Percentiles rank a stretch among this genome's conserved stretches.
Evolutionary conservation across 2,113 vertebrate genomes (phyloP).

Genomic region (Stigmatopora argus): DNA sequence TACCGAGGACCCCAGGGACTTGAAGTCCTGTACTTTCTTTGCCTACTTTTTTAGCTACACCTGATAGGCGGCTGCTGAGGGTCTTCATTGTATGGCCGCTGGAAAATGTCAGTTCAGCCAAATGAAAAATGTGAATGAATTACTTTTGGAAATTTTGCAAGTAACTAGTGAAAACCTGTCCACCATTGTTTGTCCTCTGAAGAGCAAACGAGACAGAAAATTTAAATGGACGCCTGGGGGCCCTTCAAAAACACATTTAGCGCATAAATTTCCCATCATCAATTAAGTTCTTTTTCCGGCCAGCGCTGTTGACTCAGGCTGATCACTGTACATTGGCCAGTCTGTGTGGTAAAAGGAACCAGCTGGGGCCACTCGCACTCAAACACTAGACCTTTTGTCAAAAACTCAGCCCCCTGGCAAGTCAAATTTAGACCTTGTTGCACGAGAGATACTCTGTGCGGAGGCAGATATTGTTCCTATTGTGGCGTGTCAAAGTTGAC

Average conservation of each 20-base stretch:
- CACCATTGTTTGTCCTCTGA: constrained; percentile 40
- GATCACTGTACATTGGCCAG: constrained; percentile 67
- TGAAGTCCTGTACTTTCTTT: too few relatives aligned
- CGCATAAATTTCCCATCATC: constrained; percentile 54
- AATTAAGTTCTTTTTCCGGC: constrained; percentile 59
- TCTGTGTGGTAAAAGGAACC: constrained; percentile 67
- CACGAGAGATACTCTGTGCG: constrained; percentile 57
- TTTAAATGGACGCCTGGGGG: constrained; percentile 41
- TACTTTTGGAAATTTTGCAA: constrained; percentile 14
- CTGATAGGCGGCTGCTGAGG: background rate
- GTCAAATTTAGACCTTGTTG: constrained; percentile 57
- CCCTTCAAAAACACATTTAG: constrained; percentile 51
- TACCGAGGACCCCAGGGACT: too few relatives aligned
- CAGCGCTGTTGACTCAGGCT: constrained; percentile 68
- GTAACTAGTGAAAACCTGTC: constrained; percentile 14
- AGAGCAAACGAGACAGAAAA: constrained; percentile 38
- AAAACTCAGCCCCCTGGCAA: constrained; percentile 52
- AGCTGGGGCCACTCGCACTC: constrained; percentile 60
- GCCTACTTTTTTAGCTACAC: too few relatives aligned
- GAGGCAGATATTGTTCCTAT: constrained; percentile 64
- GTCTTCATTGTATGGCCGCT: background rate
- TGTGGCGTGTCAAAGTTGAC: constrained; percentile 60
- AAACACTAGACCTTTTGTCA: constrained; percentile 70
- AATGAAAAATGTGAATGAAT: constrained; percentile 30
- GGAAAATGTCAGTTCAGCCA: constrained; percentile 24